These are phyloP conservation scores for Scaptodrosophila lebanonensis DNA, from an alignment of 1,140 invertebrate species.

Conservation along the genomic window DNA sequence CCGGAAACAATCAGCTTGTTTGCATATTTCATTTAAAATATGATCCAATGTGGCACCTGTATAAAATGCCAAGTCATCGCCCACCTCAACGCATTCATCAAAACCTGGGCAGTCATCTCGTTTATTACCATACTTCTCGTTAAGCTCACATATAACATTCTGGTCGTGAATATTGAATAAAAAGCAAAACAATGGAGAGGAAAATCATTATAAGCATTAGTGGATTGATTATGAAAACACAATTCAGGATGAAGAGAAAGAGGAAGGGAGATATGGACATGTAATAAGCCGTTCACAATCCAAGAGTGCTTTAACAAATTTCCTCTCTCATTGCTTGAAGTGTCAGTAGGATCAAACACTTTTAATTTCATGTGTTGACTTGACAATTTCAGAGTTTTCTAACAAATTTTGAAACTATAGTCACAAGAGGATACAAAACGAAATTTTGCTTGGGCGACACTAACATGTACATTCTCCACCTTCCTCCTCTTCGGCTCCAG, in stretches of 20 bases:
- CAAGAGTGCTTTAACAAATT: conserved; percentile 32
- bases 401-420: too few species aligned
- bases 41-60: conserved; percentile 53
- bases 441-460: too few species aligned
- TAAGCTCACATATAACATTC: conserved; percentile 45
- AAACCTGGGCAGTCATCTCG: conserved; percentile 19
- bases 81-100: conserved; percentile 33
- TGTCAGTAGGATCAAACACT: background rate
- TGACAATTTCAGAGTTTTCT: conserved; percentile 3
- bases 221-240: conserved; percentile 15
- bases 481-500: conserved; percentile 29
- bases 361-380: conserved; percentile 16
- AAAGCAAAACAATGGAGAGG: conserved; percentile 21
- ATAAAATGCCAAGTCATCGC: conserved; percentile 54
- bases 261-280: conserved; percentile 14
- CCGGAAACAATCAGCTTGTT: conserved; percentile 46
- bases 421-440: too few species aligned
- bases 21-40: conserved; percentile 49
- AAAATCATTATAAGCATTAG: conserved; percentile 36
- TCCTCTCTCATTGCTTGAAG: conserved; percentile 20
- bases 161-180: conserved; percentile 8
- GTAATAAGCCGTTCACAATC: conserved; percentile 13
- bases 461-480: conserved; percentile 30
- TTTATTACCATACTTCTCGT: conserved; percentile 39
- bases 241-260: conserved; percentile 11